Conservation (phyloP, 2,888 invertebrate genomes). For the Tipula confusa region DNA sequence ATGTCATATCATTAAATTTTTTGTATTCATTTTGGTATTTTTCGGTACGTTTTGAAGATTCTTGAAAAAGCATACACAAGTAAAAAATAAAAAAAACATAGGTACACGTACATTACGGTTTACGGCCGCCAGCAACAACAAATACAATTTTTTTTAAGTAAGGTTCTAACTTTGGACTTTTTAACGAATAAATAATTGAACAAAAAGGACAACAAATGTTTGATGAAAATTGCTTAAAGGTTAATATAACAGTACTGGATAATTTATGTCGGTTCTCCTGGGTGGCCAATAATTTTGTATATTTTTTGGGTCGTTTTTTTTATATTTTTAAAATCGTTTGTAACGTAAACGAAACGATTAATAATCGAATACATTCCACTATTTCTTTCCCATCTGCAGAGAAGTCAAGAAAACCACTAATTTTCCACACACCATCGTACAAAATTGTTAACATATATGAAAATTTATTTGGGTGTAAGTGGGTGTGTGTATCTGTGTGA, state of each 20-base stretch:
- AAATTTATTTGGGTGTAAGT: background rate
- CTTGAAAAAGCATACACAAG: background rate
- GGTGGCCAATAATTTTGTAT: too few species aligned
- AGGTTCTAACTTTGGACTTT: background rate
- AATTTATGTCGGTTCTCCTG: background rate
- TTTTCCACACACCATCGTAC: too few species aligned
- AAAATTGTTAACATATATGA: background rate
- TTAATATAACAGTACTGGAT: background rate
- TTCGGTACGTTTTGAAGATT: background rate
- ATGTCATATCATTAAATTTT: background rate
- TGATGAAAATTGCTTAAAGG: background rate
- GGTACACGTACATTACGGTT: background rate
- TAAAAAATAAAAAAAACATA: too few species aligned
- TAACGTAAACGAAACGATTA: too few species aligned
- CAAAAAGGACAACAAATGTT: background rate
- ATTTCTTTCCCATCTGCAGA: too few species aligned
- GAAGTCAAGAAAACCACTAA: too few species aligned
- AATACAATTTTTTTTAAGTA: background rate
- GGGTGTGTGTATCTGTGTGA: too few species aligned
- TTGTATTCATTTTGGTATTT: too few species aligned
- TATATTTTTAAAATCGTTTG: too few species aligned
- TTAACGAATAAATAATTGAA: background rate
- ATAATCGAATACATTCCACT: too few species aligned
- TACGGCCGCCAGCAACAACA: background rate
- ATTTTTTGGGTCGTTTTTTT: too few species aligned